Conservation (phyloP, 2,888 invertebrate species). For the Tetranychus piercei region DNA sequence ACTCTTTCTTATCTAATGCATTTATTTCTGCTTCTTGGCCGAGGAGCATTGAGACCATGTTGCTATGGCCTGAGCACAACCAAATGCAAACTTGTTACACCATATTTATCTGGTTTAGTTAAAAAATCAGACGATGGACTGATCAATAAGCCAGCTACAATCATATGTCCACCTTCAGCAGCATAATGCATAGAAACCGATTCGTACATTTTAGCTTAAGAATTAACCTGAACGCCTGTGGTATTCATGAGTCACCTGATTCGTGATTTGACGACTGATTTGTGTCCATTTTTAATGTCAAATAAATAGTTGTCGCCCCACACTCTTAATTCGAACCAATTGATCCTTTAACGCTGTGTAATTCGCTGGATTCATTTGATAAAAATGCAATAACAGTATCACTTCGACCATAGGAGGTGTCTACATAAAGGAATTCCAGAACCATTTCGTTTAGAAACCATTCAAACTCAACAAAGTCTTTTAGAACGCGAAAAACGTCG, state of each 20-base stretch:
- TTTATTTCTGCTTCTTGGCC: conserved; percentile 98
- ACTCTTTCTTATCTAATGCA: conserved; percentile 72
- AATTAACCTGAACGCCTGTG: conserved; percentile 91
- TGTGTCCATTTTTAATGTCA: conserved; percentile 93
- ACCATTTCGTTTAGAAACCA: conserved; percentile 49
- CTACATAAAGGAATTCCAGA: conserved; percentile 86
- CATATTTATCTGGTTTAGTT: conserved; percentile 71
- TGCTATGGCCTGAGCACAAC: conserved; percentile 91
- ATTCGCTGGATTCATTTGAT: conserved; percentile 78
- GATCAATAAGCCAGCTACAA: conserved; percentile 83
- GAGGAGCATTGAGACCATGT: conserved; percentile 91
- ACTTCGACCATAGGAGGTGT: conserved; percentile 90
- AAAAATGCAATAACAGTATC: conserved; percentile 85
- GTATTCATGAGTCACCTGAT: conserved; percentile 85
- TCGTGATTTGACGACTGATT: conserved; percentile 89
- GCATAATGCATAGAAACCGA: conserved; percentile 93
- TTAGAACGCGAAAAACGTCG: conserved; percentile 74
- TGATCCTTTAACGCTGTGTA: conserved; percentile 80
- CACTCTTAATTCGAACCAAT: conserved; percentile 72
- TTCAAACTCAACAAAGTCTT: conserved; percentile 58
- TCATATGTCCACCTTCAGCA: conserved; percentile 89
- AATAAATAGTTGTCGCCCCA: conserved; percentile 87
- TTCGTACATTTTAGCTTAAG: conserved; percentile 54
- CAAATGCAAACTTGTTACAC: conserved; percentile 90
- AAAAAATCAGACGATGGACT: conserved; percentile 88